Evolutionary conservation across 23 tunicate genomes (phyloP), one percentile per base, ranked within the genome.

Genomic region (Diplosoma virens): DNA sequence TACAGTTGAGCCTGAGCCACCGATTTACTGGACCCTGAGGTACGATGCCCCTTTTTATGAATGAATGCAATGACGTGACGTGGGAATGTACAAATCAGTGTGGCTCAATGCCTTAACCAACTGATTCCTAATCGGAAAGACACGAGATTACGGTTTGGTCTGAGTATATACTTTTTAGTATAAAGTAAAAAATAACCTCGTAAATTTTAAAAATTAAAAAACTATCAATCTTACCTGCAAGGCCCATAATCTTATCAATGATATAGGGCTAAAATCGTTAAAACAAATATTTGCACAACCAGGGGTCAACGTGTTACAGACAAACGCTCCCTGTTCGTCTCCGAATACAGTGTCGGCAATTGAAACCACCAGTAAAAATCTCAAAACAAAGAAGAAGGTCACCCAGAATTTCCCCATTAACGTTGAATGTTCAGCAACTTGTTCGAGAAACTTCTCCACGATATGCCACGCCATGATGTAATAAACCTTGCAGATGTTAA

Each of bases 351-450:
- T 84, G 37, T 95, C 99, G 48, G 91, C 99, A 18, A 95, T 95
- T 0, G 99, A 95, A 24, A 95, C 93, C 34, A 95, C 92, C 80
- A 95, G 60, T 25, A 95, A 58, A 32, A 95, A 85, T 54, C 99
- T 46, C 58, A 95, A 79, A 14, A 86, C 83, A 59, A 89, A 92
- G 79, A 95, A 95, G 84, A 95, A 95, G 20, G 99, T 95, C 67
- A 90, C 96, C 90, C 95, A 95, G 64, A 95, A 95, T 50, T 95
- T 95, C 24, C 99, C 99, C 27, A 92, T 79, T 32, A 92, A 70
- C 11, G 99, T 95, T 47, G 99, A 95, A 55, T 95, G 99, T 36
- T 86, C 93, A 0, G 84, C 97, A 17, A 86, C 99, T 81, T 95
- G 97, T 55, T 85, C 90, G 48, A 95, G 58, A 35, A 95, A 71